Evolutionary conservation across 2,113 vertebrate species (phyloP).

Genomic region (Salminus brasiliensis): DNA sequence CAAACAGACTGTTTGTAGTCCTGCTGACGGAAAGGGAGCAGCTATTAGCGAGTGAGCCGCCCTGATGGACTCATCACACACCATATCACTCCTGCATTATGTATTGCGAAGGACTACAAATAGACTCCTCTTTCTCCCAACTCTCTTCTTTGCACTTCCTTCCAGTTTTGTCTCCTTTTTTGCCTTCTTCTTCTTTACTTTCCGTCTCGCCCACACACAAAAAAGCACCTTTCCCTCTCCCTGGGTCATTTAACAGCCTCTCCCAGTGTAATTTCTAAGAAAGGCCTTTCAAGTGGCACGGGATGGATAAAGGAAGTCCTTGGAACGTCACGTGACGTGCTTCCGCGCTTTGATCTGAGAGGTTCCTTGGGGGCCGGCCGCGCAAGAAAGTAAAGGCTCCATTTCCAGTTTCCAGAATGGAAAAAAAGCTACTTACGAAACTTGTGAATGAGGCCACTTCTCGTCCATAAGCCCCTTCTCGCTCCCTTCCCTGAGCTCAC

Average conservation of each 20-base stretch:
- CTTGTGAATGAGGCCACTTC: background rate
- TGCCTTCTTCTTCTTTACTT: too few relatives aligned
- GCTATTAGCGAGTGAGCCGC: background rate
- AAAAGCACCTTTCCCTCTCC: background rate
- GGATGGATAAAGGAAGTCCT: background rate
- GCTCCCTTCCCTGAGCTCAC: background rate
- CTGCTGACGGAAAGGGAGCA: background rate
- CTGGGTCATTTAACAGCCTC: background rate
- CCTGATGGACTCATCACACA: background rate
- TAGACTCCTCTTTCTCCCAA: background rate
- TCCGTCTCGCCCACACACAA: background rate
- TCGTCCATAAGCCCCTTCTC: background rate
- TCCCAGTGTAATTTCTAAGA: background rate
- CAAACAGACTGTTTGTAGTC: constrained; percentile 6
- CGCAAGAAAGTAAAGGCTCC: background rate
- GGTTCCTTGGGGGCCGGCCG: background rate
- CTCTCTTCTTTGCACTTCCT: background rate
- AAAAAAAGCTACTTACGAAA: background rate
- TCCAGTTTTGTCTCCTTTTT: too few relatives aligned
- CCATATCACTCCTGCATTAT: constrained; percentile 13
- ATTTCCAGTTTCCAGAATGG: background rate
- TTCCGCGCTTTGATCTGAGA: constrained; percentile 7
- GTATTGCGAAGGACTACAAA: constrained; percentile 17
- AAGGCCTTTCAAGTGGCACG: constrained; percentile 14
- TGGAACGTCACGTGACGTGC: background rate